phyloP scores from a whole-genome alignment of 2,888 invertebrate genomes.

The Anthrax anthrax region DNA sequence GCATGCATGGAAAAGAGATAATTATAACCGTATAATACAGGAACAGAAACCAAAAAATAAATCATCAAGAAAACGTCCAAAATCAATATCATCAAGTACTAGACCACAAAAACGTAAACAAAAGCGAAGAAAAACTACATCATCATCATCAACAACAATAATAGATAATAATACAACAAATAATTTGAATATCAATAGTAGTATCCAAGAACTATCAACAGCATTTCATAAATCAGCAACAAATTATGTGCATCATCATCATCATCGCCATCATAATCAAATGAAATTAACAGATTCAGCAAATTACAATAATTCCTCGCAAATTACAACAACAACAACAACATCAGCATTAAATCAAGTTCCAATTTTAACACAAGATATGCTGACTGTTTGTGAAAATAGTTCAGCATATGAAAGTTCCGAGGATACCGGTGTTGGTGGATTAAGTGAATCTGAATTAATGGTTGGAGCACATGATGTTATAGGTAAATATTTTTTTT shows the following conservation, averaged over 20 bases:
- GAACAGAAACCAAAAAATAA: constrained; percentile 65
- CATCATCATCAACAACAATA: constrained; percentile 3
- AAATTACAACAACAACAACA: constrained; percentile 5
- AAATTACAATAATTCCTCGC: constrained; percentile 12
- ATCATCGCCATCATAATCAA: background rate
- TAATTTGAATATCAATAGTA: background rate
- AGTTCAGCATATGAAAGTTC: constrained; percentile 49
- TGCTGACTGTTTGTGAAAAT: constrained; percentile 40
- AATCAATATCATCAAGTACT: constrained; percentile 36
- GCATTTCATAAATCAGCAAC: background rate
- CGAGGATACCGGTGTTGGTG: constrained; percentile 44
- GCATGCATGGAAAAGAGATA: constrained; percentile 73
- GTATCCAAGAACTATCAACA: background rate
- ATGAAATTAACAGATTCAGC: background rate
- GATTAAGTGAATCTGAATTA: constrained; percentile 45
- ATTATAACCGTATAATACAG: constrained; percentile 62
- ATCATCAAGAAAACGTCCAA: constrained; percentile 45
- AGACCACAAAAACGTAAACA: constrained; percentile 43
- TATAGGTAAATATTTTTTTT: constrained; percentile 20
- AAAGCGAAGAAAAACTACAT: constrained; percentile 26
- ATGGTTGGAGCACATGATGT: constrained; percentile 37
- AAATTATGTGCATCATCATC: background rate
- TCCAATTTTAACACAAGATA: constrained; percentile 24
- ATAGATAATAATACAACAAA: background rate
- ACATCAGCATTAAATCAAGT: constrained; percentile 12